Evolutionary conservation across 2,797 vertebrate species (phyloP).

Genomic region (Adrianichthys oophorus): DNA sequence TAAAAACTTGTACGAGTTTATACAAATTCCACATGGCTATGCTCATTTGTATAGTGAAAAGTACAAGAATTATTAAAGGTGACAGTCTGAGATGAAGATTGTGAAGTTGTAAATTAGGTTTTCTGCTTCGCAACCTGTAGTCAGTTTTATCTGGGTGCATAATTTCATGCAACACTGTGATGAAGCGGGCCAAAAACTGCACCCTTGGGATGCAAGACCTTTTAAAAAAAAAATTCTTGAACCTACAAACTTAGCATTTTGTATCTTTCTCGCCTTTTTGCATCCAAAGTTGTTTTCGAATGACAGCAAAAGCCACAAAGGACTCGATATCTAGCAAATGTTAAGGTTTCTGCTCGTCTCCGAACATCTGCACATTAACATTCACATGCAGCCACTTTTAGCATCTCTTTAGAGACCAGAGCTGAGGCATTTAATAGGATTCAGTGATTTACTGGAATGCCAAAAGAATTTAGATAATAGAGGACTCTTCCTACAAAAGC

Average conservation of each 20-base stretch:
- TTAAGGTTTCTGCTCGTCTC: constrained; percentile 30
- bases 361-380: constrained; percentile 52
- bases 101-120: not conserved
- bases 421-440: constrained; percentile 16
- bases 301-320: constrained; percentile 31
- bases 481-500: constrained; percentile 13
- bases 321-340: constrained; percentile 25
- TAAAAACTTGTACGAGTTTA: not conserved
- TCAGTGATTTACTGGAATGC: constrained; percentile 13
- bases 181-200: not conserved
- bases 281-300: constrained; percentile 44
- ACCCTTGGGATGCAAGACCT: not conserved
- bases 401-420: constrained; percentile 24
- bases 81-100: too few relatives aligned
- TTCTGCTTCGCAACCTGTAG: not conserved
- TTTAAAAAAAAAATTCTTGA: not conserved
- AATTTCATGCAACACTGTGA: constrained; percentile 1
- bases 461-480: constrained; percentile 20
- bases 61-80: not conserved
- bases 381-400: constrained; percentile 30
- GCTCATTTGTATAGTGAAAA: not conserved
- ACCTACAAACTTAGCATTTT: constrained; percentile 14
- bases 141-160: not conserved
- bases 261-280: constrained; percentile 39
- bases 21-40: not conserved